phyloP scores from a whole-genome alignment of 2,888 invertebrate species.

The Venustoraphidia nigricollis region DNA sequence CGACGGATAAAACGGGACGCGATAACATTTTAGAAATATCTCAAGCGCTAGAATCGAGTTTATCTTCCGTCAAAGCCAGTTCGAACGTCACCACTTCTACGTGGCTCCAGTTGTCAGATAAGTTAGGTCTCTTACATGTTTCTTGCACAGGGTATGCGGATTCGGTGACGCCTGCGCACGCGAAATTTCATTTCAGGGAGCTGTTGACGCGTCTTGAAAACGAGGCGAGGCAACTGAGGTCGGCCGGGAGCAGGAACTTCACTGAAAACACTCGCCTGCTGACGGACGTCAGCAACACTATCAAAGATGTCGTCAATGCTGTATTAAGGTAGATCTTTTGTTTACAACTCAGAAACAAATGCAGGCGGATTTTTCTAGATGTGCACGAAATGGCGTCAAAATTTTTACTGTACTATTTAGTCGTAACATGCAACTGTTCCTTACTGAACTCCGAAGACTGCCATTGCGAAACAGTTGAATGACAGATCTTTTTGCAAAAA shows the following conservation, averaged over 20 bases:
- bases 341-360: not conserved
- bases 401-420: too few species aligned
- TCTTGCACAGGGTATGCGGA: slow-evolving; percentile 76
- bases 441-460: too few species aligned
- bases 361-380: too few species aligned
- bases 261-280: slow-evolving; percentile 51
- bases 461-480: too few species aligned
- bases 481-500: too few species aligned
- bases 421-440: too few species aligned
- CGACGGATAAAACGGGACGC: slow-evolving; percentile 21
- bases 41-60: slow-evolving; percentile 45
- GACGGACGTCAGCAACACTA: slow-evolving; percentile 55
- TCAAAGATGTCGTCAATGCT: slow-evolving; percentile 58
- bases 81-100: slow-evolving; percentile 43
- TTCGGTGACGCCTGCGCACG: slow-evolving; percentile 62
- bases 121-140: slow-evolving; percentile 65
- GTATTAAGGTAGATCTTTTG: slow-evolving; percentile 40
- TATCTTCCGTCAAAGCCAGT: slow-evolving; percentile 40
- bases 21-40: slow-evolving; percentile 51
- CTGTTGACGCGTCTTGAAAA: slow-evolving; percentile 52
- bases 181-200: slow-evolving; percentile 76
- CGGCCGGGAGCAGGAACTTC: slow-evolving; percentile 52
- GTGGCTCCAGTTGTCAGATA: slow-evolving; percentile 66
- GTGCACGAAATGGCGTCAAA: too few species aligned
- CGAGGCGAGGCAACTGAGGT: slow-evolving; percentile 49